These are phyloP conservation scores for Chalcis sispes DNA, from an alignment of 2,888 invertebrate genomes.

Conservation along the genomic window DNA sequence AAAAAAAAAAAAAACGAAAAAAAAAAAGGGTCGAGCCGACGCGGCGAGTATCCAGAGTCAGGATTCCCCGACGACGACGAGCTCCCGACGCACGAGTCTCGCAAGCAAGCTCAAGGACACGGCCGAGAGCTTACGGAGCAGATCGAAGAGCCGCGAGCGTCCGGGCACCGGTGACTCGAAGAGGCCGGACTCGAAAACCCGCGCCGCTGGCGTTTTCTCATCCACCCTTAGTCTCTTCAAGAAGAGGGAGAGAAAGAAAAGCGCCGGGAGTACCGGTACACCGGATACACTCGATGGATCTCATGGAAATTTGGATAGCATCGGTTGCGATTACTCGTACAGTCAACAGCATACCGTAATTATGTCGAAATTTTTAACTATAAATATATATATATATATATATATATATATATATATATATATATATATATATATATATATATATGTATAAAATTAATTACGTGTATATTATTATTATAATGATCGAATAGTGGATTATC, in stretches of 20 bases:
- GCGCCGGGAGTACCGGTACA: constrained; percentile 56
- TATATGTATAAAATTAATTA: too few species aligned
- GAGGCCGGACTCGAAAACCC: constrained; percentile 24
- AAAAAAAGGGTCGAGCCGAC: constrained; percentile 71
- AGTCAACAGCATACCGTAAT: constrained; percentile 63
- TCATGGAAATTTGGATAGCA: constrained; percentile 41
- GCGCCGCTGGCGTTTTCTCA: constrained; percentile 73
- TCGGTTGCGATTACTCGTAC: constrained; percentile 67
- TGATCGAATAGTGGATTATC: too few species aligned
- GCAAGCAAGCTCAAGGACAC: constrained; percentile 74
- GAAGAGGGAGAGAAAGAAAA: constrained; percentile 72
- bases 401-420: too few species aligned
- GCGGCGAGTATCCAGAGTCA: constrained; percentile 66
- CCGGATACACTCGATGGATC: constrained; percentile 51
- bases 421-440: too few species aligned
- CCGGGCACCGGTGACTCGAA: constrained; percentile 56
- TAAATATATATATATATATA: too few species aligned
- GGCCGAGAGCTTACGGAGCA: constrained; percentile 73
- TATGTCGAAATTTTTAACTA: too few species aligned
- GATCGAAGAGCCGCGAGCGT: constrained; percentile 74
- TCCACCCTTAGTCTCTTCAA: constrained; percentile 73
- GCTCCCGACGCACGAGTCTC: constrained; percentile 70
- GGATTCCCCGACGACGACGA: constrained; percentile 71
- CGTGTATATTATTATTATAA: too few species aligned
- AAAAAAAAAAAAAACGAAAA: too few species aligned